Base-by-base conservation (phyloP, 2,888 invertebrate genomes). In the Ichneumoninae sp. region DNA sequence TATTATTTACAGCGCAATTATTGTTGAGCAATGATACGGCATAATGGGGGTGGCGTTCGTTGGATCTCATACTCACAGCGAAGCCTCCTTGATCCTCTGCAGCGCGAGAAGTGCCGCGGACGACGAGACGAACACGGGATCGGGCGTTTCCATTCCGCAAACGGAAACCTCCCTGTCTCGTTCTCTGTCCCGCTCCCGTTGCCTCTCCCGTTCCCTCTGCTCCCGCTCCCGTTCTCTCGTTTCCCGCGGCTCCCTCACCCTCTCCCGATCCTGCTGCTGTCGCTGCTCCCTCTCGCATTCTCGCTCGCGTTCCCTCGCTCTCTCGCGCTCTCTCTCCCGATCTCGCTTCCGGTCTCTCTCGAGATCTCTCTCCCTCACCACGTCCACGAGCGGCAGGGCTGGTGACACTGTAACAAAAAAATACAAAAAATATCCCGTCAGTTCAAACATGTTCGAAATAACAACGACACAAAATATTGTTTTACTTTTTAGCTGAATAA, bases 81-180 rank as follows among this genome's bases (percentile, higher is more conserved):
- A 94, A 62, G 94, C 94, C 90, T 95, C 95, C 90, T 95, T 95
- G 93, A 95, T 94, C 94, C 94, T 94, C 88, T 95, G 95, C 74
- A 95, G 89, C 16, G 95, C 94, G 82, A 95, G 91, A 62, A 95
- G 92, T 22, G 95, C 94, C 66, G 94, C 94, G 40, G 95, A 94
- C 66, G 94, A 92, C 47, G 93, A 93, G 54, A 93, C 93, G 89
- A 93, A 93, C 80, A 93, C 91, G 5, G 93, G 91, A 86, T 93
- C 93, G 71, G 92, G 90, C 80, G 93, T 91, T 89, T 93, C 93
- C 90, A 93, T 92, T 84, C 92, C 89, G 88, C 93, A 93, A 72
- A 93, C 91, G 54, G 93, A 90, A 81, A 91, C 88, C 74, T 92
- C 92, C 77, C 92, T 88, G 70, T 91, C 88, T 54, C 89, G 86